A percentile compares a stretch with the other conserved stretches of the same genome.
Evolutionary conservation across 2,888 invertebrate genomes (phyloP).

Genomic region (Geophilus truncorum): DNA sequence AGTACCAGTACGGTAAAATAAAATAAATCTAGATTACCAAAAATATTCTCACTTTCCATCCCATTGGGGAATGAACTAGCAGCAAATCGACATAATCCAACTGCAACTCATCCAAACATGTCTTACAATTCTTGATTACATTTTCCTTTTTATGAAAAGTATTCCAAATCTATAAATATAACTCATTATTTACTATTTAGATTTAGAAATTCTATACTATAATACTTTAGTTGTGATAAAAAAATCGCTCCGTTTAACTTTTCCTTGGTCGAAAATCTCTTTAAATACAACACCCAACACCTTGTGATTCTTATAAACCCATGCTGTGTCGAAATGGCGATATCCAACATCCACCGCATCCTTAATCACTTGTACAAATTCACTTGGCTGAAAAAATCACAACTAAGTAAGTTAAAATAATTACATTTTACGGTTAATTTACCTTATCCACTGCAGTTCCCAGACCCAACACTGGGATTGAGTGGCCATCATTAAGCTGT

Average conservation of each 20-base stretch:
- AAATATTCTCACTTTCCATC: conserved; percentile 50
- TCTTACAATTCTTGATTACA: conserved; percentile 62
- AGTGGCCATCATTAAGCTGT: neutral
- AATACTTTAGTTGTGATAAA: conserved; percentile 49
- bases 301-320: conserved; percentile 46
- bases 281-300: conserved; percentile 47
- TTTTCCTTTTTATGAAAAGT: conserved; percentile 43
- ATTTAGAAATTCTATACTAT: too few relatives aligned
- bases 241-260: conserved; percentile 46
- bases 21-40: neutral
- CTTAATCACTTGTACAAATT: conserved; percentile 37
- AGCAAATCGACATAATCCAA: conserved; percentile 77
- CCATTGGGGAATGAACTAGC: conserved; percentile 71
- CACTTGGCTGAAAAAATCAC: neutral
- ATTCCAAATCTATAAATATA: conserved; percentile 35
- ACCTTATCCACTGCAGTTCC: neutral
- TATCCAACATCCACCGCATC: conserved; percentile 46
- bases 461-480: neutral
- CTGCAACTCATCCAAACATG: conserved; percentile 64
- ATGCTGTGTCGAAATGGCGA: conserved; percentile 48
- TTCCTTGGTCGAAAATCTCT: conserved; percentile 43
- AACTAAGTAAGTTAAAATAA: neutral
- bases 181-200: too few relatives aligned
- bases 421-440: neutral
- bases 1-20: too few relatives aligned